Evolutionary conservation across 1,140 invertebrate genomes (phyloP).

Genomic region (Drosophila simulans): DNA sequence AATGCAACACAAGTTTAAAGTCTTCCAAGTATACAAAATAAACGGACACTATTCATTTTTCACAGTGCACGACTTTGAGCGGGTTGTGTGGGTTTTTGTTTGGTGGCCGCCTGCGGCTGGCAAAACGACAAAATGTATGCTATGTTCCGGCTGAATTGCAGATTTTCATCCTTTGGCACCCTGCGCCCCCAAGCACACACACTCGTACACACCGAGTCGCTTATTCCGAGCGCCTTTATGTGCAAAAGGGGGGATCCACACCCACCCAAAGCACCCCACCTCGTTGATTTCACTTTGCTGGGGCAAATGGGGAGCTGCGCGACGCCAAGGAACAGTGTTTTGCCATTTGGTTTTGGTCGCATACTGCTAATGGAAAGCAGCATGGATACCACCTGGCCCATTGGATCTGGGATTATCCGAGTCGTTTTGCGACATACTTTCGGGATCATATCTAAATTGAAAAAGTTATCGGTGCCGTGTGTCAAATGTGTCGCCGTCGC

Average conservation of each 20-base stretch:
- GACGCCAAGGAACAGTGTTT: constrained; percentile 35
- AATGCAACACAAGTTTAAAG: not conserved
- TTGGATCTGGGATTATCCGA: constrained; percentile 29
- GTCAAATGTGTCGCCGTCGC: constrained; percentile 36
- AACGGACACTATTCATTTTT: too few relatives aligned
- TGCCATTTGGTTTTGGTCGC: constrained; percentile 46
- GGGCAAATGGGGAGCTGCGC: constrained; percentile 2
- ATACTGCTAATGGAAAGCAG: constrained; percentile 50
- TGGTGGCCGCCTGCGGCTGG: constrained; percentile 60
- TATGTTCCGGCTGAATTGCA: constrained; percentile 76
- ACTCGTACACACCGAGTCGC: constrained; percentile 6
- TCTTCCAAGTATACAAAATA: too few relatives aligned
- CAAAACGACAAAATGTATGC: constrained; percentile 77
- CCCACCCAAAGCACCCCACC: not conserved
- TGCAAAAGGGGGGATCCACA: constrained; percentile 6
- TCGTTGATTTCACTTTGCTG: constrained; percentile 32
- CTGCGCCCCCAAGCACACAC: not conserved
- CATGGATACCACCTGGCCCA: constrained; percentile 17
- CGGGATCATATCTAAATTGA: constrained; percentile 55
- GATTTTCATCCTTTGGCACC: constrained; percentile 51
- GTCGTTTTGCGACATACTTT: constrained; percentile 34
- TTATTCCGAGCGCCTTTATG: constrained; percentile 44
- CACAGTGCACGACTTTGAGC: constrained; percentile 9
- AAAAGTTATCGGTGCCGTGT: constrained; percentile 52
- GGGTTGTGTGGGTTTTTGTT: constrained; percentile 35